Base-by-base conservation (phyloP, 2,888 invertebrate genomes). In the Lasioglossum marginatum region DNA sequence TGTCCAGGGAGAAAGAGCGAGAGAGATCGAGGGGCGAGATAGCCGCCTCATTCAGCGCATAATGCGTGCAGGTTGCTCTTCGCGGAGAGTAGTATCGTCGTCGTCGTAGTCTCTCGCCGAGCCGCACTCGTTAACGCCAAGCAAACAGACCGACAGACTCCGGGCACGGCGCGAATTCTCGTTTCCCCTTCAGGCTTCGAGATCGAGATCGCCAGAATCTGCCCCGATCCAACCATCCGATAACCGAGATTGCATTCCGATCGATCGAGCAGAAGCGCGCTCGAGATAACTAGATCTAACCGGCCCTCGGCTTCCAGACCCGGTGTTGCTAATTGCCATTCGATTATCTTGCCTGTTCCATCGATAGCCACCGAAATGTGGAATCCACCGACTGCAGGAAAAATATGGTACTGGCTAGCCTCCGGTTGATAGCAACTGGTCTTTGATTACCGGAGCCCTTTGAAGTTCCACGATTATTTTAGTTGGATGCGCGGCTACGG, bases 1-100 rank as follows among this genome's bases (percentile, higher is more conserved):
- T 88, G 85, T 87, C 82, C 83, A 73, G 78, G 85, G 1, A 31
- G 34, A 40, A 23, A 37, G 34, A 37, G 71, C 63, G 23, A 74
- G 63, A 70, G 82, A 90, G 90, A 90, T 90, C 91, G 45, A 81
- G 89, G 91, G 86, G 82, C 82, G 86, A 90, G 90, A 90, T 90
- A 89, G 85, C 78, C 77, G 76, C 79, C 89, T 89, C 89, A 88
- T 92, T 91, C 91, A 88, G 78, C 85, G 87, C 88, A 90, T 91
- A 91, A 92, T 92, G 91, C 91, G 89, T 87, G 87, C 89, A 86
- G 89, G 85, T 83, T 85, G 81, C 63, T 63, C 63, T n/a, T 57
- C 57, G 83, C 66, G 79, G 74, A 72, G 83, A 79, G 79, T 70
- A 63, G 83, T 84, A 86, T 83, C 82, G 80, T 86, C 82, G 77